Evolutionary conservation across 2,888 invertebrate genomes (phyloP).

Genomic region (Drosophila kambysellisi): DNA sequence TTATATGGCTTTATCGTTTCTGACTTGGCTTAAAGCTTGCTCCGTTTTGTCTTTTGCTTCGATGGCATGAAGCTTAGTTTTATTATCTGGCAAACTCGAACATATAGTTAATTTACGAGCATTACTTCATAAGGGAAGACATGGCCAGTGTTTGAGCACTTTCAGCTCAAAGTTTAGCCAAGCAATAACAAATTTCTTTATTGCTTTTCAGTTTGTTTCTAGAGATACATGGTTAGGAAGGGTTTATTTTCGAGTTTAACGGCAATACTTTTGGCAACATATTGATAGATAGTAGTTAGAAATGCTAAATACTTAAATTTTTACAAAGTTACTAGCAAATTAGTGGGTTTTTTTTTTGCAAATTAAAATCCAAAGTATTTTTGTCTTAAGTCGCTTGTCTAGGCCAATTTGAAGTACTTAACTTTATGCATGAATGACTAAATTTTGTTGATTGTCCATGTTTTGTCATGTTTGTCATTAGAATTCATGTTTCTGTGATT

Average conservation of each 20-base stretch:
- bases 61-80: conserved; percentile 28
- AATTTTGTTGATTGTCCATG: conserved; percentile 38
- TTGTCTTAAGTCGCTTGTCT: neutral
- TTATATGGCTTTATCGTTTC: conserved; percentile 35
- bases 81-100: conserved; percentile 36
- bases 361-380: neutral
- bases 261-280: neutral
- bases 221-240: neutral
- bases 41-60: conserved; percentile 16
- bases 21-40: conserved; percentile 14
- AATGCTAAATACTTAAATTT: neutral
- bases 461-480: conserved; percentile 15
- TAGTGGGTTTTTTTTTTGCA: neutral
- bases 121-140: conserved; percentile 18
- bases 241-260: neutral
- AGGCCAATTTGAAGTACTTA: conserved; percentile 34
- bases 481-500: conserved; percentile 25
- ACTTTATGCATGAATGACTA: conserved; percentile 37
- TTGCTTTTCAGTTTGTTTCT: neutral
- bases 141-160: neutral
- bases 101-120: conserved; percentile 35
- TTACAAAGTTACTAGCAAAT: neutral
- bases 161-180: neutral
- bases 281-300: neutral
- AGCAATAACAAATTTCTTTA: conserved; percentile 1